Evolutionary conservation across 2,113 vertebrate genomes (phyloP).

Genomic region (Coreoperca whiteheadi): DNA sequence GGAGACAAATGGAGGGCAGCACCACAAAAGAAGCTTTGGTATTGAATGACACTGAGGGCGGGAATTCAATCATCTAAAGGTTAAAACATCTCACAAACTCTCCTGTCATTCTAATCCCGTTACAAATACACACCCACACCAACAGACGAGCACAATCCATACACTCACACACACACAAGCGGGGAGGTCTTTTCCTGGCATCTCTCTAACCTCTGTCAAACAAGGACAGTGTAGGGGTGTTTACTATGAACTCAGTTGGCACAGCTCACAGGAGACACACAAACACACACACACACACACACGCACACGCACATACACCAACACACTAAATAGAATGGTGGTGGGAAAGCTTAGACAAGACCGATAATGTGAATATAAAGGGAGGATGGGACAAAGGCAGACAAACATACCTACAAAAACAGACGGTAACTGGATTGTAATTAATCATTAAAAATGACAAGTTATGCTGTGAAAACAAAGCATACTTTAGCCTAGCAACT

Average conservation of each 20-base stretch:
- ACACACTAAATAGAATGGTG: constrained; percentile 27
- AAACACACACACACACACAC: too few relatives aligned
- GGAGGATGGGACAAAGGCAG: neutral
- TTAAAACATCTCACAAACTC: constrained; percentile 50
- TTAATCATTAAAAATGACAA: neutral
- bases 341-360: constrained; percentile 21
- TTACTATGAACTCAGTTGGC: constrained; percentile 62
- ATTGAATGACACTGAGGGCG: neutral
- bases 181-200: constrained; percentile 46
- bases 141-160: constrained; percentile 39
- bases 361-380: constrained; percentile 9
- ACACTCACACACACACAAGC: constrained; percentile 9
- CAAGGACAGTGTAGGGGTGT: constrained; percentile 47
- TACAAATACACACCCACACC: constrained; percentile 33
- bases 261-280: constrained; percentile 16
- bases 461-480: neutral
- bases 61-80: constrained; percentile 35
- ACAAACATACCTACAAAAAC: constrained; percentile 2
- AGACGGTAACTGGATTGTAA: neutral
- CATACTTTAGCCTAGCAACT: too few relatives aligned
- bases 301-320: constrained; percentile 43
- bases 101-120: constrained; percentile 59
- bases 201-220: constrained; percentile 59
- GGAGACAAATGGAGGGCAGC: constrained; percentile 26
- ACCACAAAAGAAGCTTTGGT: constrained; percentile 8